phyloP scores from a whole-genome alignment of 1,140 invertebrate genomes.

The Manduca sexta region DNA sequence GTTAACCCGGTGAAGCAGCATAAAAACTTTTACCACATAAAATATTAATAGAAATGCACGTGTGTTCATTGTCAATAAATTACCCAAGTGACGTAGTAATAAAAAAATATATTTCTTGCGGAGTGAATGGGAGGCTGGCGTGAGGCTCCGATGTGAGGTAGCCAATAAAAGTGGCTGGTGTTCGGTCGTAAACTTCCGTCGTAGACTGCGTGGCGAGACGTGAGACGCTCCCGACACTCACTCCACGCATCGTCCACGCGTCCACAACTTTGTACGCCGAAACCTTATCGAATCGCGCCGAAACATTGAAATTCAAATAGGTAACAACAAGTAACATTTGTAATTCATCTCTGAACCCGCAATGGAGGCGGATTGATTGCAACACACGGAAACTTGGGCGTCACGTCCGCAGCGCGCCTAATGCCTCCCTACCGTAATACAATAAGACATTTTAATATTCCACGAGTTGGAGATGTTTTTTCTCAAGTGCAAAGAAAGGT shows the following conservation, averaged over 20 bases:
- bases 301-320: slow-evolving; percentile 25
- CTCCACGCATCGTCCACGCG: slow-evolving; percentile 2
- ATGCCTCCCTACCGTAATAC: slow-evolving; percentile 45
- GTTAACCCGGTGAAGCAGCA: slow-evolving; percentile 23
- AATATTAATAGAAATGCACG: slow-evolving; percentile 73
- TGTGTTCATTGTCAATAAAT: slow-evolving; percentile 71
- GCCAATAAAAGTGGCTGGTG: slow-evolving; percentile 69
- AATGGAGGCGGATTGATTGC: slow-evolving; percentile 12
- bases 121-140: slow-evolving; percentile 68
- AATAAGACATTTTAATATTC: slow-evolving; percentile 44
- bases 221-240: slow-evolving; percentile 17
- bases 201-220: slow-evolving; percentile 70
- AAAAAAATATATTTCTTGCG: slow-evolving; percentile 69
- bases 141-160: slow-evolving; percentile 67
- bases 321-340: slow-evolving; percentile 28
- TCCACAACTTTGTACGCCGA: not conserved
- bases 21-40: slow-evolving; percentile 67
- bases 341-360: slow-evolving; percentile 24
- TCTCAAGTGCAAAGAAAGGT: slow-evolving; percentile 61
- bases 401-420: slow-evolving; percentile 22
- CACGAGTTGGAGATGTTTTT: slow-evolving; percentile 50
- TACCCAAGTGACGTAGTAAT: slow-evolving; percentile 67
- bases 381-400: slow-evolving; percentile 36
- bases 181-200: slow-evolving; percentile 60
- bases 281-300: not conserved